phyloP scores from a whole-genome alignment of 2,113 vertebrate genomes.

The Limnothrissa miodon region DNA sequence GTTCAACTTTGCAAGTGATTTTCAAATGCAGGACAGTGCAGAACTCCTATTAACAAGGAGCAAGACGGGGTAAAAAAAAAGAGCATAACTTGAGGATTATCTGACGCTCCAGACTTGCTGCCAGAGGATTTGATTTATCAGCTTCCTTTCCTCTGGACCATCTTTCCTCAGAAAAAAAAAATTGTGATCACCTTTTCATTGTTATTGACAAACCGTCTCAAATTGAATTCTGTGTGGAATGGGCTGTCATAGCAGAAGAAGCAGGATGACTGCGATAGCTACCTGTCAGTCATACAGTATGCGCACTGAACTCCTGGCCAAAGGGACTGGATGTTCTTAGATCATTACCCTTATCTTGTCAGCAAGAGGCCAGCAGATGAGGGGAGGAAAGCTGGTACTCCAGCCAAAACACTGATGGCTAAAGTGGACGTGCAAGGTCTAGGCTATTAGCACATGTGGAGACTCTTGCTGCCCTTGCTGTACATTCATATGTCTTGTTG shows the following conservation, averaged over 20 bases:
- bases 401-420: conserved; percentile 22
- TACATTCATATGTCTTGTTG: background rate
- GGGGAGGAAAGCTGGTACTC: conserved; percentile 26
- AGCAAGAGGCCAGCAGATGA: conserved; percentile 27
- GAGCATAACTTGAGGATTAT: conserved; percentile 69
- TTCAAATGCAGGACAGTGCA: conserved; percentile 58
- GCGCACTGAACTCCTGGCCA: conserved; percentile 49
- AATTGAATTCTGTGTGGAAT: conserved; percentile 61
- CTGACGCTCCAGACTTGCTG: conserved; percentile 66
- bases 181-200: conserved; percentile 51
- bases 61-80: conserved; percentile 54
- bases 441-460: background rate
- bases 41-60: conserved; percentile 36
- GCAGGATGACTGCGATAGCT: conserved; percentile 57
- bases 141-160: conserved; percentile 43
- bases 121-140: conserved; percentile 65
- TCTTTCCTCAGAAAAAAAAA: conserved; percentile 29
- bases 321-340: conserved; percentile 53
- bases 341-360: conserved; percentile 61
- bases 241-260: conserved; percentile 56
- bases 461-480: background rate
- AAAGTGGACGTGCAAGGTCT: background rate
- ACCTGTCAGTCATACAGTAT: conserved; percentile 60
- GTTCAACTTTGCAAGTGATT: conserved; percentile 45
- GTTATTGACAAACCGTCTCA: conserved; percentile 63